A percentile compares a stretch with the other conserved stretches of the same genome.
These are phyloP conservation scores for Corythornis madagascariensis DNA, from an alignment of 2,113 vertebrate species.

Conservation along the genomic window DNA sequence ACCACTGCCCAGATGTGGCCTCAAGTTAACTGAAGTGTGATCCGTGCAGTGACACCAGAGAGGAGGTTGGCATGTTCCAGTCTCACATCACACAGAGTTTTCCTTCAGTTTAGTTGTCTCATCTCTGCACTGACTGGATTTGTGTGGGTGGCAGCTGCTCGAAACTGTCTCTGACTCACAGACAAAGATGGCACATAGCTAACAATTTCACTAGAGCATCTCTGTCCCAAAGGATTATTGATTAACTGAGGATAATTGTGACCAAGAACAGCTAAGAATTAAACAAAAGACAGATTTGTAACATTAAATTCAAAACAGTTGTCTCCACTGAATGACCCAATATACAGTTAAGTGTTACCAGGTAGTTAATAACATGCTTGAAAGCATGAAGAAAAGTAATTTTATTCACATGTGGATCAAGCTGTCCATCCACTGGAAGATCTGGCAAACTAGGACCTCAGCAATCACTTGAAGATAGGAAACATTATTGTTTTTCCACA, in stretches of 20 bases:
- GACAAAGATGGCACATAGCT: background rate
- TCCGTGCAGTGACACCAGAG: background rate
- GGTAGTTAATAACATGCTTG: background rate
- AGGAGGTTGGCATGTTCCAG: background rate
- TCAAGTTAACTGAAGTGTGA: background rate
- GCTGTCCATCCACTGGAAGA: background rate
- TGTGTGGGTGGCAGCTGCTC: background rate
- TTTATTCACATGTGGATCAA: background rate
- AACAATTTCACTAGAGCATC: background rate
- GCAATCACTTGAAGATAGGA: background rate
- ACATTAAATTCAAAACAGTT: background rate
- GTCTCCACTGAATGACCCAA: background rate
- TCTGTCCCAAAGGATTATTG: background rate
- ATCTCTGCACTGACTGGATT: background rate
- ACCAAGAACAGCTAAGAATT: background rate
- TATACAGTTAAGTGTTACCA: background rate
- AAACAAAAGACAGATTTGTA: background rate
- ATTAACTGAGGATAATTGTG: background rate
- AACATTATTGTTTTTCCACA: fast-evolving
- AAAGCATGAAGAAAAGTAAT: background rate
- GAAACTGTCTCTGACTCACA: background rate
- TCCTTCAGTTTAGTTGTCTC: background rate
- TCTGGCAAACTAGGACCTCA: background rate
- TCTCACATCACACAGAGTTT: background rate
- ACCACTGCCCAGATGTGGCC: background rate